Conservation (phyloP, 2,797 vertebrate species). For the Peromyscus attwateri region DNA sequence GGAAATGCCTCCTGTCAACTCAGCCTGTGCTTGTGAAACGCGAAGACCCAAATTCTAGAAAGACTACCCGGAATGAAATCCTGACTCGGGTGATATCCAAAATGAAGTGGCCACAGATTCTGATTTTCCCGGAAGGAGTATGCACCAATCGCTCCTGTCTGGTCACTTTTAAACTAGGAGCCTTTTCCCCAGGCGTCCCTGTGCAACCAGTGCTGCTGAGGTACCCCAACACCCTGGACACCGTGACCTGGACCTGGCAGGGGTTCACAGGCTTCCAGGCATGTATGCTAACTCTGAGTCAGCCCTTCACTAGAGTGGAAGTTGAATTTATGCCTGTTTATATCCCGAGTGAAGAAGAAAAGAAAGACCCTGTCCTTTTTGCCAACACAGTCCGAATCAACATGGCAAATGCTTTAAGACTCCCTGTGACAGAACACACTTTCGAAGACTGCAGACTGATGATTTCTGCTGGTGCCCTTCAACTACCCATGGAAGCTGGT, state of each 20-base stretch:
- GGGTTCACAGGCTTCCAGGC: constrained; percentile 90
- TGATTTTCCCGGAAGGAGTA: constrained; percentile 96
- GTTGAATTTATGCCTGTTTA: constrained; percentile 95
- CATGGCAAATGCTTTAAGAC: constrained; percentile 94
- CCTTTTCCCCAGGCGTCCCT: constrained; percentile 94
- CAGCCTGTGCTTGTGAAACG: constrained; percentile 94
- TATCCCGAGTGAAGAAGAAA: constrained; percentile 93
- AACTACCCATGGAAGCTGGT: constrained; percentile 96
- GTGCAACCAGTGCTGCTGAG: constrained; percentile 94
- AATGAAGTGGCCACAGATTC: constrained; percentile 94
- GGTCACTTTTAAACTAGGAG: constrained; percentile 96
- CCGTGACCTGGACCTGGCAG: constrained; percentile 97
- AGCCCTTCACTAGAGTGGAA: constrained; percentile 93
- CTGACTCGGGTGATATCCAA: constrained; percentile 90
- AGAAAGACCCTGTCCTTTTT: constrained; percentile 90
- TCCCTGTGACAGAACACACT: constrained; percentile 95
- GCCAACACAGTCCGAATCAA: constrained; percentile 90
- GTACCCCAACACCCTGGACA: constrained; percentile 95
- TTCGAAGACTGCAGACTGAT: constrained; percentile 96
- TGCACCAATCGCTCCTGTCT: constrained; percentile 96
- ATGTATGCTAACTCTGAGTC: constrained; percentile 92
- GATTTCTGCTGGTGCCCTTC: constrained; percentile 95
- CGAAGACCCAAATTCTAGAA: constrained; percentile 93
- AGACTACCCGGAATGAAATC: constrained; percentile 93
- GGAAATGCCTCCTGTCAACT: constrained; percentile 92